Base-by-base conservation (phyloP, 2,888 invertebrate species). In the Apoderus coryli region DNA sequence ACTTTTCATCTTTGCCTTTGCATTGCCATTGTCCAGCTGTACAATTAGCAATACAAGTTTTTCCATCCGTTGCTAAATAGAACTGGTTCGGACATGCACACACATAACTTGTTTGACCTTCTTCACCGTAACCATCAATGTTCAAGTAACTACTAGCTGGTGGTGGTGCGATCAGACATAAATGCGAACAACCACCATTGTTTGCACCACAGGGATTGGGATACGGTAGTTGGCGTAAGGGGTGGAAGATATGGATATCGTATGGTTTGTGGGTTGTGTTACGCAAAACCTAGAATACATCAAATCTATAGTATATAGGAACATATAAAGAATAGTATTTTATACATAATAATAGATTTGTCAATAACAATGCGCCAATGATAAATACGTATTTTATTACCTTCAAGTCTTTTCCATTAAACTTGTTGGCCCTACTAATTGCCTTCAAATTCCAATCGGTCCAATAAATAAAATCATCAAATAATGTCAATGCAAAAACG, bases 381-480 rank as follows among this genome's bases (percentile, higher is more conserved):
- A n/a, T n/a, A n/a, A n/a, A n/a, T n/a, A n/a, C n/a, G n/a, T n/a
- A n/a, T n/a, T n/a, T n/a, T n/a, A n/a, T n/a, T n/a, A n/a, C n/a
- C 28, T 66, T 69, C 31, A 81, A 61, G 44, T 81, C 72, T 40
- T 69, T 69, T 14, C 85, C 85, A 1, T 81, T 82, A 56, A 86
- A 92, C 56, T 96, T 98, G 49, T 92, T 79, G 0, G 93, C 92
- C 44, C 78, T 72, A 42, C 80, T 75, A 31, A 98, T 82, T 0
- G 84, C 84, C 54, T 92, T 92, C 28, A 89, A 60, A 55, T 96
- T 96, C 96, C 98, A 98, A 54, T 98, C 98, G 1, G 93, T 89
- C 93, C 95, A 98, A 60, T 80, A 98, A 11, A 86, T 68, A 45
- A 69, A 76, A 47, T 95, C 92, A 49, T 95, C 96, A 54, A 98